These are phyloP conservation scores for Trichogramma evanescens DNA, from an alignment of 2,888 invertebrate species.

Conservation along the genomic window DNA sequence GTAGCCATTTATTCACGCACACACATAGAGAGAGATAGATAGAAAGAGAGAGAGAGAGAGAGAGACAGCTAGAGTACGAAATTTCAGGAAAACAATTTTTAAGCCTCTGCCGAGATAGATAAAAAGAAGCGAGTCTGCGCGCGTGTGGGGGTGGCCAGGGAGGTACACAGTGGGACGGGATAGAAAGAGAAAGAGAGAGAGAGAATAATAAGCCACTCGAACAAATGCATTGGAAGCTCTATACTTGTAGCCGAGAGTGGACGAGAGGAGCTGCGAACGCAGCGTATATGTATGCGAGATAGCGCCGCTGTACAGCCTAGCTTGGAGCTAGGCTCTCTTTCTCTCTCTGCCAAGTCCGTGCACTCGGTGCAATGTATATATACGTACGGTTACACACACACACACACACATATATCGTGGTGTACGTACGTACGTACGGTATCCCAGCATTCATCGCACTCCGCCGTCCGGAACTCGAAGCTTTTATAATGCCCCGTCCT, in stretches of 20 bases:
- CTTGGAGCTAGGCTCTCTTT: no score
- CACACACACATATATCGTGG: no score
- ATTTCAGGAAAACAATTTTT: constrained; percentile 10
- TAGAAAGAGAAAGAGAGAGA: neutral
- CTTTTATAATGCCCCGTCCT: constrained; percentile 13
- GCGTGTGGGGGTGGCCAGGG: no score
- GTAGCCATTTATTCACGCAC: constrained; percentile 7
- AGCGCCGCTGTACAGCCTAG: no score
- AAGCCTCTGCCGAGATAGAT: neutral
- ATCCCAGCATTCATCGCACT: constrained; percentile 8
- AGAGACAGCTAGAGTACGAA: neutral
- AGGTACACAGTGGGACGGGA: no score
- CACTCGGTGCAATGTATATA: no score
- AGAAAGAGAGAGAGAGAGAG: no score
- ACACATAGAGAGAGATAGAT: no score
- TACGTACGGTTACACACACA: no score
- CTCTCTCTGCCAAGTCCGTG: no score
- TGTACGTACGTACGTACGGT: neutral
- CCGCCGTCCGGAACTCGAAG: constrained; percentile 14
- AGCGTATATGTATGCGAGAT: neutral
- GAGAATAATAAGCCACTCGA: constrained; percentile 19
- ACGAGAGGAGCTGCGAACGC: neutral
- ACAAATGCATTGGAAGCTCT: constrained; percentile 14
- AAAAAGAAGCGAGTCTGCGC: no score
- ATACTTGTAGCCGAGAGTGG: no score